Conservation (phyloP, 2,113 vertebrate species). For the Eudyptes chrysolophus region DNA sequence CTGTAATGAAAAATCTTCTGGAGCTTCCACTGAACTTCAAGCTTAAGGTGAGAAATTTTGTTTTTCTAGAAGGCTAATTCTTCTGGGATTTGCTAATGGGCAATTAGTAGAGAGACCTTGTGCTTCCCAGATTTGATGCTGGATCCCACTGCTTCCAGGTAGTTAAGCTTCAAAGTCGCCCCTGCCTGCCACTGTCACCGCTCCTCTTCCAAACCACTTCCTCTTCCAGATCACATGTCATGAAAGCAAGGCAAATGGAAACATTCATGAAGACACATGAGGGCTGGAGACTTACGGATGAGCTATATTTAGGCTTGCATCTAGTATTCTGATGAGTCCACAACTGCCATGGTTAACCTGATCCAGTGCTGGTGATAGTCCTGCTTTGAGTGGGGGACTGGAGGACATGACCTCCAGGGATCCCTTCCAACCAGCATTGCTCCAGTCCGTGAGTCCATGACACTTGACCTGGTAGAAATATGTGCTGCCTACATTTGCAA, state of each 20-base stretch:
- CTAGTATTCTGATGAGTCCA: background rate
- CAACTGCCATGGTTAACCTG: rapidly evolving
- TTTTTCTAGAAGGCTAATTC: background rate
- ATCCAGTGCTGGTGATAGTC: background rate
- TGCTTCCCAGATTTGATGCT: background rate
- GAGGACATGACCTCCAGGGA: background rate
- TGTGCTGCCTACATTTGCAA: background rate
- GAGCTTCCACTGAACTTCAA: background rate
- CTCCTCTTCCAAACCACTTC: background rate
- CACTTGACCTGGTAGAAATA: background rate
- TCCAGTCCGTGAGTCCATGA: background rate
- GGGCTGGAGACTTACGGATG: background rate
- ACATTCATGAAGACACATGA: background rate
- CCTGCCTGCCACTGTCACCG: background rate
- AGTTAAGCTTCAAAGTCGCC: background rate
- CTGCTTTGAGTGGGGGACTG: background rate
- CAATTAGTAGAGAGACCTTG: background rate
- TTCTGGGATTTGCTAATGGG: background rate
- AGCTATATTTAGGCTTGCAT: background rate
- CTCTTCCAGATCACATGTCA: background rate
- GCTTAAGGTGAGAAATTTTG: background rate
- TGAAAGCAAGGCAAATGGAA: background rate
- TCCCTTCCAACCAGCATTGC: background rate
- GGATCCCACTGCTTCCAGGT: background rate
- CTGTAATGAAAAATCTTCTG: background rate